Evolutionary conservation across 2,797 vertebrate genomes (phyloP), one percentile per base, ranked within the genome.

Genomic region (Tenualosa thibaudeaui): DNA sequence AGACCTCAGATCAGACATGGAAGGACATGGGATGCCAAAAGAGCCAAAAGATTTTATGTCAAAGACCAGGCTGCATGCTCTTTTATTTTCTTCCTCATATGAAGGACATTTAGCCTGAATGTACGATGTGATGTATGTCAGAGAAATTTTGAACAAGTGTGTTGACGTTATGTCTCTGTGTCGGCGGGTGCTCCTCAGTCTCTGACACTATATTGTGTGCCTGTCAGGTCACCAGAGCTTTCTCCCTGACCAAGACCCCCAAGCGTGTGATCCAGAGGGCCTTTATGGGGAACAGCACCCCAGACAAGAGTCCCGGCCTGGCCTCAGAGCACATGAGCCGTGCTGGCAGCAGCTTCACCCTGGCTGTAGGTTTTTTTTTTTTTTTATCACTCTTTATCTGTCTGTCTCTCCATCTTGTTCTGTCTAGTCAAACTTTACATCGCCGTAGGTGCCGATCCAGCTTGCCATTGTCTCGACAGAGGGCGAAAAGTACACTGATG

Each of bases 201-300:
- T 13, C 4, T 68, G 22, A 68, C 84, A 3, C 37, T 31, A 19
- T 82, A 43, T 31, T 58, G 46, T 83, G 43, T 60, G 40, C 88
- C 49, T 19, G 10, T 5, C 88, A 99, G 98, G 98, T 99, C 83
- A 99, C 98, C 0, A 93, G 98, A 91, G 98, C 97, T 0, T 99
- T 99, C 90, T 99, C 98, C 6, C 99, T 99, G 92, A 97, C 97
- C 0, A 99, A 99, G 93, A 99, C 98, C 0, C 98, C 98, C 0
- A 99, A 97, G 93, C 96, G 97, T 90, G 97, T 96, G 50, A 95
- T 99, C 26, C 97, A 97, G 91, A 95, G 97, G 91, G 97, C 97
- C 13, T 94, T 99, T 83, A 91, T 98, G 96, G 93, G 96, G 53
- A 97, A 94, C 40, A 95, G 92, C 49, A 96, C 96, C 8, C 93